Evolutionary conservation across 2,797 vertebrate genomes (phyloP), one percentile per base, ranked within the genome.

Genomic region (Pseudochirops cupreus): DNA sequence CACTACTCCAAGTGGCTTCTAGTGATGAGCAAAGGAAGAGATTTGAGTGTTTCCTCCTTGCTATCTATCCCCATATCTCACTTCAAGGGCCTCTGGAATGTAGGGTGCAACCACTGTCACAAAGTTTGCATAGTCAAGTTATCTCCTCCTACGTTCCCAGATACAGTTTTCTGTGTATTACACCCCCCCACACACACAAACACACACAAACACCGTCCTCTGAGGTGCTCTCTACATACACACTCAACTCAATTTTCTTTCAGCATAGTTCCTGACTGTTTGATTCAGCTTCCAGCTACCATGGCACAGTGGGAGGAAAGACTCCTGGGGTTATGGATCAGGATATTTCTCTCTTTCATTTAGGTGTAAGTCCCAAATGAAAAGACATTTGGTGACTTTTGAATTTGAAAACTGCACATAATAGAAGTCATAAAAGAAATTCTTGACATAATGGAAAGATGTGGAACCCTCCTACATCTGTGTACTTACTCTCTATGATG

Each of bases 321-420:
- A 87, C 24, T 7, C 7, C 24, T 87, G 96, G 93, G 91, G 91
- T 94, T 26, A 62, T 1, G n/a, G 39, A 56, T 87, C 74, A 87
- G 3, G 21, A 50, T 87, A 87, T 87, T 87, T 87, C 74, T 50
- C 39, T 87, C 39, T 50, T 26, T 87, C 74, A 87, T 50, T 87
- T 50, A 28, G 9, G 74, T 87, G 7, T 87, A 87, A 87, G 74
- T 82, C 39, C 74, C 74, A 82, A 82, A 87, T 50, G 39, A 50
- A 87, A 87, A 50, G 39, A 87, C 74, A 87, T 87, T 87, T 87
- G 74, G 74, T 96, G 93, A 14, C 4, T 82, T 57, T n/a, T 1
- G 74, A 6, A 96, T 92, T 50, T 12, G 92, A 94, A n/a, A 94
- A 4, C 5, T 24, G 0, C 96, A 21, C 1, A 93, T 91, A 92